Conservation (phyloP, 2,113 vertebrate genomes). For the Xenopus borealis region DNA sequence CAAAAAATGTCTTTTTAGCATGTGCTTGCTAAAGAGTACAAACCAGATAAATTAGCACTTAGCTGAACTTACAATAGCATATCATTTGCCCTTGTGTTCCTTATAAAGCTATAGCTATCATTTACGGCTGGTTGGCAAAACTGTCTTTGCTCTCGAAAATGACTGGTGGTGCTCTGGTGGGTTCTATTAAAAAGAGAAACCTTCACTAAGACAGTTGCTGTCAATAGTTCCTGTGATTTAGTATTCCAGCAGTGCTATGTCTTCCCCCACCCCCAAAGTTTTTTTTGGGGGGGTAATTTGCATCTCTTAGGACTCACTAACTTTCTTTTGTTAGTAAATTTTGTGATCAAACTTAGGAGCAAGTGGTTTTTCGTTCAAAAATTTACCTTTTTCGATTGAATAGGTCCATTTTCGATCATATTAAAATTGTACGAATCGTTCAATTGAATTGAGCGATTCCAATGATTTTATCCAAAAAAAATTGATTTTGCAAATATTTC, state of each 20-base stretch:
- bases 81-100: slow-evolving; percentile 81
- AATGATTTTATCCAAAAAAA: too few species aligned
- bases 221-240: slow-evolving; percentile 68
- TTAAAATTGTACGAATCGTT: too few species aligned
- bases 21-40: slow-evolving; percentile 77
- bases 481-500: too few species aligned
- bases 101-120: slow-evolving; percentile 80
- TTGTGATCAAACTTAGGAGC: slow-evolving; percentile 49
- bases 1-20: slow-evolving; percentile 72
- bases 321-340: slow-evolving; percentile 54
- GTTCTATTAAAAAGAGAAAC: slow-evolving; percentile 68
- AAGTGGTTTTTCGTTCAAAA: too few species aligned
- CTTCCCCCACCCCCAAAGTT: slow-evolving; percentile 61
- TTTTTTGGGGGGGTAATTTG: slow-evolving; percentile 53
- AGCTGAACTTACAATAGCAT: slow-evolving; percentile 74
- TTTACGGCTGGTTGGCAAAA: slow-evolving; percentile 79
- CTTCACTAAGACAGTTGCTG: slow-evolving; percentile 62
- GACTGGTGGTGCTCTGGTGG: slow-evolving; percentile 81
- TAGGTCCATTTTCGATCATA: too few species aligned
- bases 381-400: too few species aligned
- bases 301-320: slow-evolving; percentile 56
- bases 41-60: slow-evolving; percentile 86
- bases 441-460: too few species aligned
- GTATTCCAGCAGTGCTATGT: slow-evolving; percentile 56
- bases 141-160: slow-evolving; percentile 81